Percentiles rank a stretch among this genome's conserved stretches.
phyloP scores from a whole-genome alignment of 2,113 vertebrate species.

The Rhinichthys klamathensis region DNA sequence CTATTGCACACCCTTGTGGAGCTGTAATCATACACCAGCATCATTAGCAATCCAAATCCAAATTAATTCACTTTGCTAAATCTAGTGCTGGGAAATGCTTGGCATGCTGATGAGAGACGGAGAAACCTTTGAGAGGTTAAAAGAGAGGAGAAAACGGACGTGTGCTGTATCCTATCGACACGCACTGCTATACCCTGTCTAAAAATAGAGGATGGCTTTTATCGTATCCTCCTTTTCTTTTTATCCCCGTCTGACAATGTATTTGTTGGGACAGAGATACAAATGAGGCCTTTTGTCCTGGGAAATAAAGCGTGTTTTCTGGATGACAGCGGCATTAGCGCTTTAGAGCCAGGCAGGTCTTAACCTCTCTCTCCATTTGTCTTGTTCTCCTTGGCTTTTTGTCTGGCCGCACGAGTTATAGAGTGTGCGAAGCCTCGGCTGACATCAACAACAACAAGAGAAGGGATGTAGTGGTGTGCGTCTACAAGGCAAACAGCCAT shows the following conservation, averaged over 20 bases:
- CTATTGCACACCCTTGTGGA: conserved; percentile 83
- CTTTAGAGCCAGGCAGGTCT: conserved; percentile 83
- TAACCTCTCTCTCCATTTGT: conserved; percentile 75
- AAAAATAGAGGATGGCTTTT: conserved; percentile 75
- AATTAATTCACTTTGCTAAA: conserved; percentile 99
- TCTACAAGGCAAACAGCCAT: conserved; percentile 96
- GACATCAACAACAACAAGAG: conserved; percentile 30
- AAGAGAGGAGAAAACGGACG: conserved; percentile 24
- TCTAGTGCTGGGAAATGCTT: conserved; percentile 89
- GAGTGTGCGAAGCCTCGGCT: conserved; percentile 76
- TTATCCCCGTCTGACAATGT: conserved; percentile 85
- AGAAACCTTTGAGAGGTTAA: conserved; percentile 37
- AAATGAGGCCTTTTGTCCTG: conserved; percentile 96
- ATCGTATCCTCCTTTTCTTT: conserved; percentile 41
- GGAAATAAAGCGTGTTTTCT: conserved; percentile 96
- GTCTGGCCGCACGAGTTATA: conserved; percentile 75
- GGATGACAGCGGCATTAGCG: conserved; percentile 94
- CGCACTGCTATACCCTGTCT: conserved; percentile 73
- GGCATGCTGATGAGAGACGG: conserved; percentile 91
- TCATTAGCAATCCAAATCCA: conserved; percentile 99
- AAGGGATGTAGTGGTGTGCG: conserved; percentile 77
- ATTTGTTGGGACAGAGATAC: conserved; percentile 93
- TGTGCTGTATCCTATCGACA: conserved; percentile 53
- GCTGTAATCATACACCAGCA: conserved; percentile 90
- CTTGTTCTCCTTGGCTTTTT: conserved; percentile 17